phyloP scores from a whole-genome alignment of 30 jellyfish, hydroid and myxozoan species.

The Chironex yamaguchii region DNA sequence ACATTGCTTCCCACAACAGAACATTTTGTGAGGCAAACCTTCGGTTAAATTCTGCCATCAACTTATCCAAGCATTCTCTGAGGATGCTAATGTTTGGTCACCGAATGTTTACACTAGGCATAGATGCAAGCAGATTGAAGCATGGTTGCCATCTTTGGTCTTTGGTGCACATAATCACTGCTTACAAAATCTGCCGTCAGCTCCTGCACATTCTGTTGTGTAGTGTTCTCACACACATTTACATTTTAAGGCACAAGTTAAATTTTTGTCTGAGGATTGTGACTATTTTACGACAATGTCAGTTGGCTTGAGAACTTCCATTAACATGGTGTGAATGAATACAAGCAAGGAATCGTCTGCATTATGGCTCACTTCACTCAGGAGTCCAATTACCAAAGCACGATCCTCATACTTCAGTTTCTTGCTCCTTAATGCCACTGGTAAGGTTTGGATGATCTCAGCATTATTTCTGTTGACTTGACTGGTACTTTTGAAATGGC shows the following conservation, averaged over 20 bases:
- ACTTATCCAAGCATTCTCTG: no score
- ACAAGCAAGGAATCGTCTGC: background rate
- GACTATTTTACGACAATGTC: background rate
- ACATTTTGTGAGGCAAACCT: no score
- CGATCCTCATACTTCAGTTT: slow-evolving; percentile 6
- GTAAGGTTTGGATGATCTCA: background rate
- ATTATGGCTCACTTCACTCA: background rate
- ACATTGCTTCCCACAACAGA: no score
- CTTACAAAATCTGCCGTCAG: no score
- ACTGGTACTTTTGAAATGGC: slow-evolving; percentile 3
- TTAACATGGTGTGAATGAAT: background rate
- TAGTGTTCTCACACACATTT: no score
- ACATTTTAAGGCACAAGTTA: background rate
- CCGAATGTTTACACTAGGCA: no score
- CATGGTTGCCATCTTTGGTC: no score
- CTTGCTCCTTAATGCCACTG: background rate
- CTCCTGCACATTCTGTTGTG: no score
- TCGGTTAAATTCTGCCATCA: no score
- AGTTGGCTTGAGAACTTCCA: background rate
- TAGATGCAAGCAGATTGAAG: no score
- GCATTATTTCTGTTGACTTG: background rate
- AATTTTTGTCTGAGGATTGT: background rate
- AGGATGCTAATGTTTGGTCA: no score
- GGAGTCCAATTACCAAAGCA: slow-evolving; percentile 31
- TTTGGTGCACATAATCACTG: no score